Conservation (phyloP, 2,113 vertebrate species). For the Trogon melanurus region DNA sequence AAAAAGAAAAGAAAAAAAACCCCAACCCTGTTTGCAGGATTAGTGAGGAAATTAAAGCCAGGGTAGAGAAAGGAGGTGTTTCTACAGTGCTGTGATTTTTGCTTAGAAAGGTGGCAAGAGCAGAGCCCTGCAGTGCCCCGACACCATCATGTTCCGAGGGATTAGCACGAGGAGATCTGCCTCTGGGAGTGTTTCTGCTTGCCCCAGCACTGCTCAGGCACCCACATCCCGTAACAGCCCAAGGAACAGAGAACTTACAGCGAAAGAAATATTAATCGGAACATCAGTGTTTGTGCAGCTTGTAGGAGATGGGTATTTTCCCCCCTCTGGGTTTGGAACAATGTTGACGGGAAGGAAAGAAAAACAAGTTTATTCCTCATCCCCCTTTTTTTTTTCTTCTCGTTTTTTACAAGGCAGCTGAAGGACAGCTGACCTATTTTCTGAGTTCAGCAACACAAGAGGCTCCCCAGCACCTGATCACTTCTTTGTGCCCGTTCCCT, state of each 20-base stretch:
- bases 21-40: neutral
- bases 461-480: conserved; percentile 25
- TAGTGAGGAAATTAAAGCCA: conserved; percentile 15
- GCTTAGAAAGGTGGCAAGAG: neutral
- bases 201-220: neutral
- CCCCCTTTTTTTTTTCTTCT: neutral
- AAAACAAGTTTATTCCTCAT: neutral
- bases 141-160: neutral
- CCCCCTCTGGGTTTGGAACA: neutral
- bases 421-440: conserved; percentile 56
- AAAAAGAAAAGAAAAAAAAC: neutral
- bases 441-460: neutral
- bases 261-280: neutral
- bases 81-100: neutral
- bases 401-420: neutral
- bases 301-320: neutral
- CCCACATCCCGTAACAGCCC: neutral
- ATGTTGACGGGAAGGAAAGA: neutral
- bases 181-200: neutral
- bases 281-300: neutral
- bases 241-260: neutral
- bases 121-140: neutral
- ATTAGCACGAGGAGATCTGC: neutral
- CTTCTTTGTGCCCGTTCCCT: conserved; percentile 37
- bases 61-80: neutral